phyloP scores from a whole-genome alignment of 2,797 vertebrate species.

The Steatocranus sp. region DNA sequence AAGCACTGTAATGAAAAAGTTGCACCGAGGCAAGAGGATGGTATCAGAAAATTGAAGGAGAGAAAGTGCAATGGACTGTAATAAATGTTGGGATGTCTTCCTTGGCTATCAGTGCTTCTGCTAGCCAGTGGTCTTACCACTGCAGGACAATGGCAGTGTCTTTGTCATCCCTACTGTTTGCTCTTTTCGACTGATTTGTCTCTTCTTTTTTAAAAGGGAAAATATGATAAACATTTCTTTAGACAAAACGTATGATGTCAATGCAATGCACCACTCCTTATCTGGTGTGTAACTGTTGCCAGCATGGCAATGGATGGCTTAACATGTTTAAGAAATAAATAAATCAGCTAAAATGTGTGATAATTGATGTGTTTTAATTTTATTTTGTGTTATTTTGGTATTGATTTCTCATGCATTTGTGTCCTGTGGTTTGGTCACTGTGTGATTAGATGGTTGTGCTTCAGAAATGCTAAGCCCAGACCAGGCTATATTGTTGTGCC shows the following conservation, averaged over 20 bases:
- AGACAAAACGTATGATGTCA: slow-evolving; percentile 73
- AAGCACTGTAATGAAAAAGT: neutral
- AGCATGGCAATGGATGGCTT: slow-evolving; percentile 70
- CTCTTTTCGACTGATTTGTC: slow-evolving; percentile 49
- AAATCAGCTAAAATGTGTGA: slow-evolving; percentile 70
- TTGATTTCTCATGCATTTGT: neutral
- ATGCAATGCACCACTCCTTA: slow-evolving; percentile 69
- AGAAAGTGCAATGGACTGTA: neutral
- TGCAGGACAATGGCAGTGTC: slow-evolving; percentile 42
- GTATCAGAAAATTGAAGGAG: neutral
- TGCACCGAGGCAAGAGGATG: neutral
- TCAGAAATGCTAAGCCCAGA: neutral
- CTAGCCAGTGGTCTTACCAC: slow-evolving; percentile 29
- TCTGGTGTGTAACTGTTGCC: slow-evolving; percentile 69
- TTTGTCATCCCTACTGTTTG: slow-evolving; percentile 46
- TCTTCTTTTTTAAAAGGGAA: slow-evolving; percentile 50
- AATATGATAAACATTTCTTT: slow-evolving; percentile 61
- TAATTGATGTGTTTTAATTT: neutral
- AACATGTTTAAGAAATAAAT: slow-evolving; percentile 76
- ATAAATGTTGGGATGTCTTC: slow-evolving; percentile 51
- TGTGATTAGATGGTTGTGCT: neutral
- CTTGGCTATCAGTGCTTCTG: slow-evolving; percentile 46
- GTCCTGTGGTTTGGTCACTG: neutral
- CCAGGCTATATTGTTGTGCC: neutral
- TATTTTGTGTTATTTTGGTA: neutral